phyloP scores from a whole-genome alignment of 1,140 invertebrate genomes.

The Aphaenogaster floridana region DNA sequence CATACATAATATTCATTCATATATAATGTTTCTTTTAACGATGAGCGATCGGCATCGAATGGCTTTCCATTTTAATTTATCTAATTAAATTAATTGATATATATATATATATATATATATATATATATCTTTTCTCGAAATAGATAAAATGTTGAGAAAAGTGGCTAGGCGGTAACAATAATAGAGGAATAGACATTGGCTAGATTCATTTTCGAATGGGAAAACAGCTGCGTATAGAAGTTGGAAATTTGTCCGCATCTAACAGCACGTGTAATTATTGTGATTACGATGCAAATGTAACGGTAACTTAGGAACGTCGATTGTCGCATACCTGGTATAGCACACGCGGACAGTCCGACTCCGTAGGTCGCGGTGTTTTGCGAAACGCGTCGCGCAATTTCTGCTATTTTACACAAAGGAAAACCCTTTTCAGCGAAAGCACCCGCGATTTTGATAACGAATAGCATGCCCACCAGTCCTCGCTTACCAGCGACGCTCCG shows the following conservation, averaged over 20 bases:
- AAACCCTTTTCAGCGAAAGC: constrained; percentile 90
- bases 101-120: too few species aligned
- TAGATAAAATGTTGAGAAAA: not conserved
- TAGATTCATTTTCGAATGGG: not conserved
- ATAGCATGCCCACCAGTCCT: constrained; percentile 92
- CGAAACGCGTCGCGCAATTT: constrained; percentile 85
- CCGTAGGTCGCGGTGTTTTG: constrained; percentile 91
- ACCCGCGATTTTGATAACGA: constrained; percentile 93
- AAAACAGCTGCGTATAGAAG: not conserved
- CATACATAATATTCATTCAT: too few species aligned
- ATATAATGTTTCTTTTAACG: too few species aligned
- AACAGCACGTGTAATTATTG: not conserved
- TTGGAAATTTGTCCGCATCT: too few species aligned
- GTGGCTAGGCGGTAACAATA: not conserved
- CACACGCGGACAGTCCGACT: constrained; percentile 91
- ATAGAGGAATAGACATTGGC: not conserved
- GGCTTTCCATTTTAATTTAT: not conserved
- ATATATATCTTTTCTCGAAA: not conserved
- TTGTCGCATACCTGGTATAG: constrained; percentile 89
- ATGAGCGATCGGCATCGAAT: not conserved
- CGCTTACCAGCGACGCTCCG: constrained; percentile 90
- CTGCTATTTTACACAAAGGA: constrained; percentile 87
- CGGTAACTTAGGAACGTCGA: not conserved
- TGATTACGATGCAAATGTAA: not conserved
- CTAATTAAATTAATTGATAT: not conserved